Evolutionary conservation across 2,797 vertebrate genomes (phyloP), one percentile per base, ranked within the genome.

Genomic region (Pseudomugil tenellus): DNA sequence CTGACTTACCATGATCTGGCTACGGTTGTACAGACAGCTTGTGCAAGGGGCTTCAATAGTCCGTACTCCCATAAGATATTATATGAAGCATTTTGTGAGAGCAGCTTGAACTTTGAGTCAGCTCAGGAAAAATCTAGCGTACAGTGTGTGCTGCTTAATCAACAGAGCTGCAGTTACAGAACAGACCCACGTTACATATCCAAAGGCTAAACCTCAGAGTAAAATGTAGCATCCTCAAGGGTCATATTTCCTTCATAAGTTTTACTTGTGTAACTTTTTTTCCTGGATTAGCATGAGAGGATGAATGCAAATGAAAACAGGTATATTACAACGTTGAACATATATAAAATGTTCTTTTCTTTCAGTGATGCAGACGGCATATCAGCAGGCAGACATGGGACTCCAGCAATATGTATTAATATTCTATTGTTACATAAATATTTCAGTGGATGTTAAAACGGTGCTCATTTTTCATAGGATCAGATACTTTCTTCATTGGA

Each of bases 381-480:
- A 88, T 76, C 71, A 80, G 77, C 69, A 58, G 58, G 67, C 67
- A 75, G 68, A 51, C 57, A 73, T 46, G 78, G 63, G 60, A 83
- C 80, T 72, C 73, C 73, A 69, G 77, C 85, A 81, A 87, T 91
- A 84, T 87, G 84, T 87, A 89, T 89, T 87, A 87, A 90, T 91
- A 87, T 84, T 76, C 85, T 80, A 84, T 80, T 52, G 21, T 58
- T 64, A 46, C 80, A 90, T 90, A 67, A 85, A 91, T 89, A 87
- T 88, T 94, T 92, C 70, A 91, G 72, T 21, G 26, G 51, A 64
- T 72, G 74, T 81, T 87, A 77, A 59, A 46, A 68, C 53, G 62
- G 64, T 65, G 71, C 80, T 86, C 69, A 64, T 83, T 84, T 90
- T 80, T 83, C 76, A 89, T 83, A 85, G 68, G 70, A 84, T 79